Evolutionary conservation across 2,797 vertebrate genomes (phyloP).

Genomic region (Fringilla coelebs): DNA sequence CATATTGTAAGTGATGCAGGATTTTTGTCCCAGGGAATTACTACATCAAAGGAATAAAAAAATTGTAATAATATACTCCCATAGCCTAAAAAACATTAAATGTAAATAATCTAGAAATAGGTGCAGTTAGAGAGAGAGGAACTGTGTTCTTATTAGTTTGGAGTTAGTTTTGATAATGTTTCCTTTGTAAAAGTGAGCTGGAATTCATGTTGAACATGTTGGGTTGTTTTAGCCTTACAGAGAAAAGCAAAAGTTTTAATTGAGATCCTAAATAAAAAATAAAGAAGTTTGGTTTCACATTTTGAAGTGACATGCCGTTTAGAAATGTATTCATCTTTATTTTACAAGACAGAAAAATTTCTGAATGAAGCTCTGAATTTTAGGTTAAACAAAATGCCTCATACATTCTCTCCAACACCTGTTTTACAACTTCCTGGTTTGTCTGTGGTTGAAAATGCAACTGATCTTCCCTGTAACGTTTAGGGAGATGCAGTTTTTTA

Average conservation of each 20-base stretch:
- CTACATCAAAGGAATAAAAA: background rate
- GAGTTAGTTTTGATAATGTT: background rate
- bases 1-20: background rate
- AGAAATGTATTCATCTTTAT: background rate
- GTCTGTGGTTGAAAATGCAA: background rate
- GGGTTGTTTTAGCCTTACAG: background rate
- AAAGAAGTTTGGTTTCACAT: background rate
- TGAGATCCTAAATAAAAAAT: background rate
- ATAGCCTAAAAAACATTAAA: background rate
- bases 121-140: background rate
- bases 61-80: background rate
- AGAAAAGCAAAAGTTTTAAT: background rate
- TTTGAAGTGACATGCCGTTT: background rate
- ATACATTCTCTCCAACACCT: background rate
- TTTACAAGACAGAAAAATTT: background rate
- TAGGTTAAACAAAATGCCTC: background rate
- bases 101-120: background rate
- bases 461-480: background rate
- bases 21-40: background rate
- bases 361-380: background rate
- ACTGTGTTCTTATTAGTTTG: background rate
- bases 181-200: background rate
- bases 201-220: accelerated
- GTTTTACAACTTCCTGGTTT: background rate
- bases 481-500: background rate